A percentile compares a stretch with the other conserved stretches of the same genome.
Evolutionary conservation across 2,113 vertebrate species (phyloP).

Genomic region (Sarotherodon lohbergeri): DNA sequence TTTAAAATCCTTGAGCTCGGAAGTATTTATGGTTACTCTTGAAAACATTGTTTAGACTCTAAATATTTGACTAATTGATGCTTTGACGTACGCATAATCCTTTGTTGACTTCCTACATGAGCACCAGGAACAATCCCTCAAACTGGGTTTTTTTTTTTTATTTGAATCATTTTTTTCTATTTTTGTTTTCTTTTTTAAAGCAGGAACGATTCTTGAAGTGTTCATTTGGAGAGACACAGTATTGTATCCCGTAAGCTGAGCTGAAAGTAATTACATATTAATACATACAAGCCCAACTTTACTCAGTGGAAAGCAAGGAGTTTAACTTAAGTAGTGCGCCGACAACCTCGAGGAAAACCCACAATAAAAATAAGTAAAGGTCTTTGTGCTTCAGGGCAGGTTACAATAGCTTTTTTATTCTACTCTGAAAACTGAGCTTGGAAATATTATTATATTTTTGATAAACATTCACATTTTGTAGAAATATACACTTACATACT

Average conservation of each 20-base stretch:
- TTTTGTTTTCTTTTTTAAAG: not conserved
- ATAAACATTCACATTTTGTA: not conserved
- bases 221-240: not conserved
- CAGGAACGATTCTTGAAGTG: not conserved
- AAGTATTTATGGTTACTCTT: not conserved
- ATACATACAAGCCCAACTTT: not conserved
- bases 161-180: not conserved
- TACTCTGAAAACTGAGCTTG: not conserved
- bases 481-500: not conserved
- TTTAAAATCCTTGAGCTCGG: not conserved
- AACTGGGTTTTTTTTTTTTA: accelerated
- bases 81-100: not conserved
- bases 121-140: not conserved
- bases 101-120: not conserved
- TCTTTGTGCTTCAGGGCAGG: not conserved
- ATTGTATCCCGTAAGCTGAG: not conserved
- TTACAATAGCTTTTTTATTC: not conserved
- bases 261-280: not conserved
- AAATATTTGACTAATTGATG: not conserved
- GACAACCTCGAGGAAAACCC: not conserved
- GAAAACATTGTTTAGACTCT: not conserved
- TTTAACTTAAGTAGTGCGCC: not conserved
- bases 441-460: not conserved
- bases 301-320: not conserved
- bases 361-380: not conserved